Evolutionary conservation across 2,113 vertebrate species (phyloP).

Genomic region (Felis chaus): DNA sequence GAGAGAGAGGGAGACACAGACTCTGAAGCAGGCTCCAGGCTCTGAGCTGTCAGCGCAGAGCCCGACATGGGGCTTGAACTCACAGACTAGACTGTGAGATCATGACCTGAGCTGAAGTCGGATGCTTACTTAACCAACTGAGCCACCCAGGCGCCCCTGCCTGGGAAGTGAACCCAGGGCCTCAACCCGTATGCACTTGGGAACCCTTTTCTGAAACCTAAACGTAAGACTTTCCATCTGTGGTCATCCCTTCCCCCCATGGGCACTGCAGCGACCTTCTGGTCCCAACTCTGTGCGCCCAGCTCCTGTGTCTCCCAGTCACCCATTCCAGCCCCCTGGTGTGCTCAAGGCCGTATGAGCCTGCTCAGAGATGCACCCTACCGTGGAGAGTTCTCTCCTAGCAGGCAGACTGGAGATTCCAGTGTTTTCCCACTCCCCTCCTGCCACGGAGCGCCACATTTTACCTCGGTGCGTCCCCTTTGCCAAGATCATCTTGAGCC

Average conservation of each 20-base stretch:
- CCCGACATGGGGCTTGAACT: too few species aligned
- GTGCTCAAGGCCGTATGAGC: not conserved
- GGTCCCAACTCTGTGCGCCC: not conserved
- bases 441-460: not conserved
- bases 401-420: not conserved
- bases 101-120: too few species aligned
- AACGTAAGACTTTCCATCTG: not conserved
- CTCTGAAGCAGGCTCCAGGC: too few species aligned
- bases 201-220: not conserved
- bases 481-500: not conserved
- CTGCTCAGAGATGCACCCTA: not conserved
- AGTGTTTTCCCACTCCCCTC: not conserved
- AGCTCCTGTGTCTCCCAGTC: not conserved
- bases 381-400: not conserved
- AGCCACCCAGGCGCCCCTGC: too few species aligned
- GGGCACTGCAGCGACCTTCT: not conserved
- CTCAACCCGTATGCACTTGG: not conserved
- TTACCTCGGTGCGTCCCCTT: not conserved
- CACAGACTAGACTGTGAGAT: too few species aligned
- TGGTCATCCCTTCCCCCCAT: not conserved
- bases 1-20: too few species aligned
- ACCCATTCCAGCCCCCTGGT: too few species aligned
- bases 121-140: too few species aligned
- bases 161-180: not conserved
- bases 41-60: too few species aligned